Evolutionary conservation across 2,113 vertebrate genomes (phyloP), one percentile per base, ranked within the genome.

Genomic region (Archilochus colubris): DNA sequence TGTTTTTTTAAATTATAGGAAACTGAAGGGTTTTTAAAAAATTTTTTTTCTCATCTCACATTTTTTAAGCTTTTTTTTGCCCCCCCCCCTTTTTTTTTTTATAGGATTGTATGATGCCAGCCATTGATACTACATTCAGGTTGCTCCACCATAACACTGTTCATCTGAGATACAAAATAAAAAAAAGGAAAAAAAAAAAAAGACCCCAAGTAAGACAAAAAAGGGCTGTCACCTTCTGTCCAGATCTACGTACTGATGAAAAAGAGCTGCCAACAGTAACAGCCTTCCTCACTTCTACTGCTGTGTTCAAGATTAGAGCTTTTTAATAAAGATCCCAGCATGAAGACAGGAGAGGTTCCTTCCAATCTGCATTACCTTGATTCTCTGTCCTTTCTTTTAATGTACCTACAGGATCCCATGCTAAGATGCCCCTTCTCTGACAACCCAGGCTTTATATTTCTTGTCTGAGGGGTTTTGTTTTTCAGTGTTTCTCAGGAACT

Each of bases 371-470:
- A 6, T 0, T 15, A 36, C 74, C 15, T 0, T 0, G 14, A n/a
- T 7, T 18, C 36, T 51, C 75, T 50, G 33, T 11, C 18, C 24
- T 61, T 46, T 19, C 80, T 50, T 54, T 66, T 66, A 74, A 58
- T 2, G 64, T 0, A 57, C 8, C 38, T 8, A 14, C 31, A 25
- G 0, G 0, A 72, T 15, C 24, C 48, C 53, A 10, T 4, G 31
- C 57, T 59, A 58, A 53, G 12, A 36, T 50, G 30, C 24, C 61
- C 69, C 55, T 81, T 30, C 51, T 44, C 61, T 70, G 64, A 15
- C 64, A 85, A 36, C 6, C 28, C 6, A 4, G 17, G 30, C 23
- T 69, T n/a, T 38, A 1, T 5, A 48, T 19, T 18, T 62, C 66
- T 33, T 33, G 3, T 66, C 22, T 46, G 44, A 46, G 10, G 28